Percentiles rank a stretch among this genome's conserved stretches.
Conservation (phyloP, 2,888 invertebrate species). For the Acanthosepion esculentum region DNA sequence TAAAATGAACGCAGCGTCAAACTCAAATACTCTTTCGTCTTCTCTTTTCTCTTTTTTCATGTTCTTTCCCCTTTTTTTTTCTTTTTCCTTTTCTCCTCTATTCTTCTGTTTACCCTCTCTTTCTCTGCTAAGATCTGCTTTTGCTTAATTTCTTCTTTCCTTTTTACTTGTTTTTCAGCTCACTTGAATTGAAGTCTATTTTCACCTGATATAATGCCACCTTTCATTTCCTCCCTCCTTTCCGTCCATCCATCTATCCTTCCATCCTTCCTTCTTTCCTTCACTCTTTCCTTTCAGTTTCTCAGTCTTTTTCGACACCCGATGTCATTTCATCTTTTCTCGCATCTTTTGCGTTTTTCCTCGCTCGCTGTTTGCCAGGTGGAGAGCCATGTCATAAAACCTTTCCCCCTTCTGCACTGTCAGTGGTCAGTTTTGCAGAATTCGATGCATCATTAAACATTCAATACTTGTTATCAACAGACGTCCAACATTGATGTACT, state of each 20-base stretch:
- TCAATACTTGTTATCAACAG: not conserved
- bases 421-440: not conserved
- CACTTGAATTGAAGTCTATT: not conserved
- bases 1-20: no score
- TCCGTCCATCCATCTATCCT: no score
- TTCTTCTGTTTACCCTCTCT: not conserved
- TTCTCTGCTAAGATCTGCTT: not conserved
- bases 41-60: no score
- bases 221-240: not conserved
- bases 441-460: not conserved
- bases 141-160: not conserved
- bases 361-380: not conserved
- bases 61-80: no score
- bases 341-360: not conserved
- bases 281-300: no score
- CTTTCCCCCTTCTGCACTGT: not conserved
- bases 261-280: no score
- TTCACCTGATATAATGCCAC: not conserved
- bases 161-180: not conserved
- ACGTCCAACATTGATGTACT: not conserved
- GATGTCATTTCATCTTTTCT: no score
- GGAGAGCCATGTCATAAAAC: not conserved
- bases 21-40: no score
- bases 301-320: no score
- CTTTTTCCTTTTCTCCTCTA: no score